Conservation (phyloP, 2,113 vertebrate species). For the Elaphurus davidianus region DNA sequence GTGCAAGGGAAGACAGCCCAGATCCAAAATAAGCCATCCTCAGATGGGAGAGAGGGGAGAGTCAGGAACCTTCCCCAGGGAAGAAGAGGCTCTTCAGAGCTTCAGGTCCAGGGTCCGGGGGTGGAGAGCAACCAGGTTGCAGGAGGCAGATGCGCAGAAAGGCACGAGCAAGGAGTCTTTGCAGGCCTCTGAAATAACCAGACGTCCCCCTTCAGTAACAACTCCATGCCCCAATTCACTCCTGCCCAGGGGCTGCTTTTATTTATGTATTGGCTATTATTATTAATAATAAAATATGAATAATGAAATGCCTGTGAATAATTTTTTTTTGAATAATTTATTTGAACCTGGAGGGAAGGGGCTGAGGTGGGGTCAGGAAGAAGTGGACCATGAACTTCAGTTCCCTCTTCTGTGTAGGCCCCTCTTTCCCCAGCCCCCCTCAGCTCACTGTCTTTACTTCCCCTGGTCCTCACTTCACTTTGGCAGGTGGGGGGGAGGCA, state of each 20-base stretch:
- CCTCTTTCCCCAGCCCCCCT: constrained; percentile 37
- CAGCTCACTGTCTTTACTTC: constrained; percentile 52
- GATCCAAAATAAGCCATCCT: background rate
- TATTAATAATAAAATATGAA: constrained; percentile 59
- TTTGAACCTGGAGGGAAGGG: constrained; percentile 57
- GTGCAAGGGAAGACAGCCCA: background rate
- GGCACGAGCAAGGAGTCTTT: background rate
- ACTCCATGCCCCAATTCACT: background rate
- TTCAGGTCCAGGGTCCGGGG: background rate
- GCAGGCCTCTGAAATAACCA: background rate
- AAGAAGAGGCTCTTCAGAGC: background rate
- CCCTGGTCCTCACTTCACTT: background rate
- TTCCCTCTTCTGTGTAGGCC: constrained; percentile 14
- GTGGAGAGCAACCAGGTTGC: background rate
- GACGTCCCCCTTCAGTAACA: background rate
- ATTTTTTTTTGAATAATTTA: constrained; percentile 49
- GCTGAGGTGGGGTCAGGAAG: constrained; percentile 80
- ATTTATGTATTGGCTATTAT: constrained; percentile 54
- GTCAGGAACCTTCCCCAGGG: background rate
- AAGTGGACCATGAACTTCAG: constrained; percentile 65
- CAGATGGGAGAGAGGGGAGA: background rate
- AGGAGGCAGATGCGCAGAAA: background rate
- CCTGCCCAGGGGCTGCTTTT: constrained; percentile 15
- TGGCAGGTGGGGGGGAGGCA: background rate
- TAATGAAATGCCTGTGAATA: constrained; percentile 49